These are phyloP conservation scores for Gymnosoma rotundatum DNA, from an alignment of 2,888 invertebrate genomes.

Conservation along the genomic window DNA sequence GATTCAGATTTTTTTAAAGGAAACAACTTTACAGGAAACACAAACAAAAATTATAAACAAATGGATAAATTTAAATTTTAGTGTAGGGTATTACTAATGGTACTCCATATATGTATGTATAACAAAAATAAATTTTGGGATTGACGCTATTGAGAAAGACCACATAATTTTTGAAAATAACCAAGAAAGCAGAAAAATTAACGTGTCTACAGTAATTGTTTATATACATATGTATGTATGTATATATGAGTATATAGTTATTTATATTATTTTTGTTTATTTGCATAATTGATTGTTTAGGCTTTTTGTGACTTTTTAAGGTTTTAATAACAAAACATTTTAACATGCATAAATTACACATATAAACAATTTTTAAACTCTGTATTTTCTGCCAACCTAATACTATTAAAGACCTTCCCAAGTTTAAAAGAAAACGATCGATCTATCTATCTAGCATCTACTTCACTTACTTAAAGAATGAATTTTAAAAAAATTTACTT, in stretches of 20 bases:
- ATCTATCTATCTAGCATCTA: too few relatives aligned
- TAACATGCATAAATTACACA: not conserved
- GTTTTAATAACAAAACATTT: conserved; percentile 20
- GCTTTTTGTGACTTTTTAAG: not conserved
- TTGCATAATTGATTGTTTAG: conserved; percentile 27
- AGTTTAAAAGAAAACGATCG: conserved; percentile 17
- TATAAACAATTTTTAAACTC: too few relatives aligned
- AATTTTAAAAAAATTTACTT: too few relatives aligned
- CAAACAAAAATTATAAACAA: too few relatives aligned
- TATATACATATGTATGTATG: not conserved
- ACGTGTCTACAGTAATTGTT: not conserved
- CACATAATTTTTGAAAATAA: conserved; percentile 48
- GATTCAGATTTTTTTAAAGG: too few relatives aligned
- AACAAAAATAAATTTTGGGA: not conserved
- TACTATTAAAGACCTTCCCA: conserved; percentile 61
- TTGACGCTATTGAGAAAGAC: conserved; percentile 65
- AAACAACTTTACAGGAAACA: too few relatives aligned
- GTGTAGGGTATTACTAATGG: not conserved
- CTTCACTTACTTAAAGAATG: too few relatives aligned
- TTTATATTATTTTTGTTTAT: conserved; percentile 31
- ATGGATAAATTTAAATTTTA: too few relatives aligned
- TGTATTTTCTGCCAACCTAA: conserved; percentile 45
- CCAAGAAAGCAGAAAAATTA: conserved; percentile 45
- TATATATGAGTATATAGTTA: too few relatives aligned
- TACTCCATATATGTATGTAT: too few relatives aligned